phyloP scores from a whole-genome alignment of 2,797 vertebrate genomes.

The Cyclura pinguis region DNA sequence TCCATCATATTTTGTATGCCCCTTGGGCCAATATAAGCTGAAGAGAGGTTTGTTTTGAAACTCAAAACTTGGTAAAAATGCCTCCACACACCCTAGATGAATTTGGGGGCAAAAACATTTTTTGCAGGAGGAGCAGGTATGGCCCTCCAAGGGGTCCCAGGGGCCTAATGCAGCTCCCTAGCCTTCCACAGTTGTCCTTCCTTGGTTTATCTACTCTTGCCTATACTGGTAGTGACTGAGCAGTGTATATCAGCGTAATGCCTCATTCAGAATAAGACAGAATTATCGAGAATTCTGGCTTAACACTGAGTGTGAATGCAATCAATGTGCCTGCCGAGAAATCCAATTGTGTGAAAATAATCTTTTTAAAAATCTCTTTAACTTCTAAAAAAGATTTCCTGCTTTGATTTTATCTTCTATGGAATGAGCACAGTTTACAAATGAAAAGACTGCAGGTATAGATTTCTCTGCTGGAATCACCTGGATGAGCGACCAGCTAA shows the following conservation, averaged over 20 bases:
- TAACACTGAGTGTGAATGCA: neutral
- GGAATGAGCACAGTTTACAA: slow-evolving; percentile 25
- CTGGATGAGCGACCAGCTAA: slow-evolving; percentile 6
- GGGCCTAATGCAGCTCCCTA: too few species aligned
- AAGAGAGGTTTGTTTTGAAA: too few species aligned
- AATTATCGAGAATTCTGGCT: neutral
- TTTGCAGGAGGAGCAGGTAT: too few species aligned
- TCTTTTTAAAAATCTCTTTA: neutral
- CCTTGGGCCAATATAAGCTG: too few species aligned
- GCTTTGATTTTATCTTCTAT: slow-evolving; percentile 16
- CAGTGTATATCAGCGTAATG: too few species aligned
- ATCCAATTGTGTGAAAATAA: neutral
- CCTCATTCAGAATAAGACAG: neutral
- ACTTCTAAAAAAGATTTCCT: slow-evolving; percentile 8
- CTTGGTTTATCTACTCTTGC: neutral
- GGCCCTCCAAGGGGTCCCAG: too few species aligned
- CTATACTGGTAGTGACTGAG: neutral
- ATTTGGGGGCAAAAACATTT: too few species aligned
- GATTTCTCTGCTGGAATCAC: neutral
- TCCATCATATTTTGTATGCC: too few species aligned
- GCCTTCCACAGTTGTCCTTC: too few species aligned
- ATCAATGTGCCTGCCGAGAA: neutral
- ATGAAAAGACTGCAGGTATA: neutral
- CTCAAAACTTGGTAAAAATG: too few species aligned
- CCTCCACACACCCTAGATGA: too few species aligned